Conservation (phyloP, 2,113 vertebrate genomes). For the Galemys pyrenaicus region DNA sequence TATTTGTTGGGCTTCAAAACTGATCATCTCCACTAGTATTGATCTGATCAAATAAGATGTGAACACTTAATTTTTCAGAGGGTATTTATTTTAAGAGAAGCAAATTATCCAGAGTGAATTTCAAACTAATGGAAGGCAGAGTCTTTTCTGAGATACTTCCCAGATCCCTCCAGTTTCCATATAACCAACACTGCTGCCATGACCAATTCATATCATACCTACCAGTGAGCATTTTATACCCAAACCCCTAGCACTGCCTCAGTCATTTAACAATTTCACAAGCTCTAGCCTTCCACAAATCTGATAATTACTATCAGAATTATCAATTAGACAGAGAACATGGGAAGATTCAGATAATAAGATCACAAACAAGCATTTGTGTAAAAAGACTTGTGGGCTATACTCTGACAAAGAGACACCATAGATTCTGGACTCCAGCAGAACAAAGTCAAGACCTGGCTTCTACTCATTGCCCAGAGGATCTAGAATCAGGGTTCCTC, state of each 20-base stretch:
- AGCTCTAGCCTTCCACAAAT: not conserved
- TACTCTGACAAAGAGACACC: not conserved
- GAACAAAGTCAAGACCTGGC: not conserved
- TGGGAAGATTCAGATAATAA: not conserved
- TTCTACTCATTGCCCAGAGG: not conserved
- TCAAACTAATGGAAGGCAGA: not conserved
- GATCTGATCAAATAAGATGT: slow-evolving; percentile 28
- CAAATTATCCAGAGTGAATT: not conserved
- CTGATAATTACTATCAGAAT: not conserved
- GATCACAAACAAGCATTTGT: not conserved
- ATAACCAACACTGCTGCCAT: not conserved
- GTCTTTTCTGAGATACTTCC: not conserved
- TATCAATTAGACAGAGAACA: not conserved
- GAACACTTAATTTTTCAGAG: not conserved
- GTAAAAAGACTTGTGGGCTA: not conserved
- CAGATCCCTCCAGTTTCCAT: not conserved
- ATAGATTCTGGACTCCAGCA: not conserved
- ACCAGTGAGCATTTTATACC: not conserved
- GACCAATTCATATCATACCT: not conserved
- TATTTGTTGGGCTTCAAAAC: slow-evolving; percentile 3
- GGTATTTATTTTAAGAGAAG: slow-evolving; percentile 16
- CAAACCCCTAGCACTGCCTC: slow-evolving; percentile 9
- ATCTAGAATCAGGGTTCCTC: not conserved
- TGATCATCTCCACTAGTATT: not conserved
- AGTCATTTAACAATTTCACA: not conserved